A percentile compares a stretch with the other conserved stretches of the same genome.
These are phyloP conservation scores for Diadumene lineata DNA, from an alignment of 92 coral and sea anemone genomes.

Conservation along the genomic window DNA sequence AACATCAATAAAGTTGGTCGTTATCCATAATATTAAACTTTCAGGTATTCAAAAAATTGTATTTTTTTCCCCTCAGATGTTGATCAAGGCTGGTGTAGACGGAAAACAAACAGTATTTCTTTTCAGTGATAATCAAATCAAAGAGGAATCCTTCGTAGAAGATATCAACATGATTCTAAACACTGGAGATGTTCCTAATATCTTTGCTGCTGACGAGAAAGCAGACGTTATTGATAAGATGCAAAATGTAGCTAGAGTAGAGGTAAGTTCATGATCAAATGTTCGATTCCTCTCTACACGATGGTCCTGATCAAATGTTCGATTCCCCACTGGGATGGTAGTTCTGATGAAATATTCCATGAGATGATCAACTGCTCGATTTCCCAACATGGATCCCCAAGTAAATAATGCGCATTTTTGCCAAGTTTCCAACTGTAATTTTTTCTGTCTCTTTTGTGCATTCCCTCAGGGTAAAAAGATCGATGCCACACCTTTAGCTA, in stretches of 20 bases:
- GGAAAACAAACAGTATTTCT: slow-evolving; percentile 93
- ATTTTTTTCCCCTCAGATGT: too few species aligned
- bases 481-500: slow-evolving; percentile 97
- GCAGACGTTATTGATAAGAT: slow-evolving; percentile 98
- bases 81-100: slow-evolving; percentile 95
- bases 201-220: slow-evolving; percentile 97
- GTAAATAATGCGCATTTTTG: too few species aligned
- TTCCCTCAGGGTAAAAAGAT: slow-evolving; percentile 89
- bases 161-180: slow-evolving; percentile 96
- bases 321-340: too few species aligned
- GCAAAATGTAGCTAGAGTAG: slow-evolving; percentile 97
- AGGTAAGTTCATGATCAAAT: slow-evolving; percentile 52
- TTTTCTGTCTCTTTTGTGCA: neutral
- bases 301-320: neutral
- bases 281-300: neutral
- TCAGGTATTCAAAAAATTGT: too few species aligned
- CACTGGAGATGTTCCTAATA: slow-evolving; percentile 97
- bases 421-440: slow-evolving; percentile 5
- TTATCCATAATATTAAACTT: too few species aligned
- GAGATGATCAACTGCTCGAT: too few species aligned
- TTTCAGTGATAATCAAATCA: slow-evolving; percentile 97
- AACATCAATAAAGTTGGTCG: too few species aligned
- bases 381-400: too few species aligned
- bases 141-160: slow-evolving; percentile 96
- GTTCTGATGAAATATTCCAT: neutral